Conservation (phyloP, 2,113 vertebrate species). For the Psilopogon haemacephalus region DNA sequence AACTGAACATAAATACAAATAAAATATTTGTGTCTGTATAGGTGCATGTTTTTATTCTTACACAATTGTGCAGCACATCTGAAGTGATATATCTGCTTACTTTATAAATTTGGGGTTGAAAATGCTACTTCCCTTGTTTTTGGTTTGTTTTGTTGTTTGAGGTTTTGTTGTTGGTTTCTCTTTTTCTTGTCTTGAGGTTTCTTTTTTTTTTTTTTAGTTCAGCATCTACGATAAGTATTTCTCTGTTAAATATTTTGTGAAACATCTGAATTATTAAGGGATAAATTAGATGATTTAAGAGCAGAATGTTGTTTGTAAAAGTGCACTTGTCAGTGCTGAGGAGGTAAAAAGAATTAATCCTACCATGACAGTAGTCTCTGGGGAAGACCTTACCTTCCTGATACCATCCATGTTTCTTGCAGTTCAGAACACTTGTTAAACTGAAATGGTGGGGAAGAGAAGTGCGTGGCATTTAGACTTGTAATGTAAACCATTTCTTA, state of each 20-base stretch:
- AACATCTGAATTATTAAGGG: constrained; percentile 14
- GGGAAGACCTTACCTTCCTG: constrained; percentile 35
- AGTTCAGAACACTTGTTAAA: constrained; percentile 57
- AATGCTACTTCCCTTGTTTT: neutral
- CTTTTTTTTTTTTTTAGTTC: neutral
- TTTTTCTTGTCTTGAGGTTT: too few relatives aligned
- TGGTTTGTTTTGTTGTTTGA: neutral
- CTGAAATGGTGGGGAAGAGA: constrained; percentile 7
- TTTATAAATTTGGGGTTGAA: neutral
- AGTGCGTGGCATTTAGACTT: constrained; percentile 55
- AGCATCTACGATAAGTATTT: neutral
- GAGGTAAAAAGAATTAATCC: constrained; percentile 5
- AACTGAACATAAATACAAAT: neutral
- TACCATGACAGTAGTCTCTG: neutral
- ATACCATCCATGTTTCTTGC: constrained; percentile 32
- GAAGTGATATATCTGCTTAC: neutral
- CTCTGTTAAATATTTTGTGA: neutral
- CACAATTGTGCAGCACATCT: neutral
- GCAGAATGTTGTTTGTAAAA: neutral
- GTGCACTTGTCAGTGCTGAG: neutral
- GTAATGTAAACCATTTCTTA: constrained; percentile 63
- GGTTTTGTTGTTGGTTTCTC: neutral
- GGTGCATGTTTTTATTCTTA: neutral
- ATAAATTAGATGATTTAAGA: neutral
- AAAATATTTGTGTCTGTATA: neutral